A percentile compares a stretch with the other conserved stretches of the same genome.
Conservation (phyloP, 2,888 invertebrate genomes). For the Idaea biselata region DNA sequence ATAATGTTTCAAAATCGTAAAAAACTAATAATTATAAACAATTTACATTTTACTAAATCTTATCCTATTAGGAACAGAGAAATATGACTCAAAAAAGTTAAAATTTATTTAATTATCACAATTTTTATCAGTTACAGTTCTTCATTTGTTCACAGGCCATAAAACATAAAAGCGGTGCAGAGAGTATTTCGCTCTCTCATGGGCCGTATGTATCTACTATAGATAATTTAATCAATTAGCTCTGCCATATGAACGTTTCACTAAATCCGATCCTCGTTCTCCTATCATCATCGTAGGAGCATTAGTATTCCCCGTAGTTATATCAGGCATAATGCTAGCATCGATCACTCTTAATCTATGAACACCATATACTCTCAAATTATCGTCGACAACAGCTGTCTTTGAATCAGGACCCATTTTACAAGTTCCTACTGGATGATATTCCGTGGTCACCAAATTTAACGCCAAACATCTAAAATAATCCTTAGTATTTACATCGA, state of each 20-base stretch:
- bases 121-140: too few species aligned
- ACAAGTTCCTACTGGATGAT: slow-evolving; percentile 85
- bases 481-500: slow-evolving; percentile 38
- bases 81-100: too few species aligned
- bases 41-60: too few species aligned
- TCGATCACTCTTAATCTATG: slow-evolving; percentile 85
- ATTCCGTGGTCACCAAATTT: slow-evolving; percentile 76
- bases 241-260: slow-evolving; percentile 73
- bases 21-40: too few species aligned
- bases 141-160: too few species aligned
- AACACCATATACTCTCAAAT: slow-evolving; percentile 83
- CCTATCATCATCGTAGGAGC: slow-evolving; percentile 90
- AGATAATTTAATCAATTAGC: too few species aligned
- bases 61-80: too few species aligned
- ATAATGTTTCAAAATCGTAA: too few species aligned
- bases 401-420: slow-evolving; percentile 76
- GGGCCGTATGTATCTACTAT: too few species aligned
- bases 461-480: slow-evolving; percentile 62
- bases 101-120: too few species aligned
- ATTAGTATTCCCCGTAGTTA: slow-evolving; percentile 89
- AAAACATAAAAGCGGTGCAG: too few species aligned
- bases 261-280: slow-evolving; percentile 87
- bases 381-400: slow-evolving; percentile 68
- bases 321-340: slow-evolving; percentile 88
- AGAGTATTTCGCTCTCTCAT: too few species aligned